phyloP scores from a whole-genome alignment of 2,797 vertebrate species.

The Spondyliosoma cantharus region DNA sequence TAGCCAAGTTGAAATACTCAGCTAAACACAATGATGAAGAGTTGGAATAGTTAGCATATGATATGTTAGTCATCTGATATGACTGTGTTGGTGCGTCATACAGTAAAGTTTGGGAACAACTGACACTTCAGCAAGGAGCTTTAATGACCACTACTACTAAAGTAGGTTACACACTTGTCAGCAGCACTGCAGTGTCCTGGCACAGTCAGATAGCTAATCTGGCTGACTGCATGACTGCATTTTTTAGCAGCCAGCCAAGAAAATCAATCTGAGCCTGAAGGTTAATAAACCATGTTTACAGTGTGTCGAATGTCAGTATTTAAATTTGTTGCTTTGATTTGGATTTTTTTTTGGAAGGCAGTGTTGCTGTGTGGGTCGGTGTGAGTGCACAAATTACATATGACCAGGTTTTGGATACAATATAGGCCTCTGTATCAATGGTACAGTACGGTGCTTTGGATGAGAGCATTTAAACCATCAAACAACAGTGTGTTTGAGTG shows the following conservation, averaged over 20 bases:
- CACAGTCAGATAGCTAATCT: slow-evolving; percentile 36
- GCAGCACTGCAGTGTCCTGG: slow-evolving; percentile 34
- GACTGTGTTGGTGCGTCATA: not conserved
- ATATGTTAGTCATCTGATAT: no score
- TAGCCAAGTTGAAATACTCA: no score
- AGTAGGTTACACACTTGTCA: slow-evolving; percentile 29
- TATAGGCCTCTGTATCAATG: slow-evolving; percentile 3
- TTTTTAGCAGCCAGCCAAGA: slow-evolving; percentile 15
- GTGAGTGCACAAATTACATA: not conserved
- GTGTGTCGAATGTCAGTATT: slow-evolving; percentile 11
- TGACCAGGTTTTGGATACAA: not conserved
- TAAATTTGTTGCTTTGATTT: slow-evolving; percentile 10
- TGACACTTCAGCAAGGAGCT: not conserved
- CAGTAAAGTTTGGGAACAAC: not conserved
- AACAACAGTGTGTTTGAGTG: slow-evolving; percentile 45
- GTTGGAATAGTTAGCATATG: not conserved
- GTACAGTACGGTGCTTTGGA: slow-evolving; percentile 18
- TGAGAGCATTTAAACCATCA: slow-evolving; percentile 43
- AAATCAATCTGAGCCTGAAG: not conserved
- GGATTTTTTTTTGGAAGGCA: not conserved
- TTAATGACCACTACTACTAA: not conserved
- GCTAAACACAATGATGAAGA: not conserved
- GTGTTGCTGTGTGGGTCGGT: not conserved
- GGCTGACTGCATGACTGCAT: slow-evolving; percentile 14
- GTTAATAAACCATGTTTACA: slow-evolving; percentile 15